Base-by-base conservation (phyloP, 2,113 vertebrate genomes). In the Perccottus glenii region DNA sequence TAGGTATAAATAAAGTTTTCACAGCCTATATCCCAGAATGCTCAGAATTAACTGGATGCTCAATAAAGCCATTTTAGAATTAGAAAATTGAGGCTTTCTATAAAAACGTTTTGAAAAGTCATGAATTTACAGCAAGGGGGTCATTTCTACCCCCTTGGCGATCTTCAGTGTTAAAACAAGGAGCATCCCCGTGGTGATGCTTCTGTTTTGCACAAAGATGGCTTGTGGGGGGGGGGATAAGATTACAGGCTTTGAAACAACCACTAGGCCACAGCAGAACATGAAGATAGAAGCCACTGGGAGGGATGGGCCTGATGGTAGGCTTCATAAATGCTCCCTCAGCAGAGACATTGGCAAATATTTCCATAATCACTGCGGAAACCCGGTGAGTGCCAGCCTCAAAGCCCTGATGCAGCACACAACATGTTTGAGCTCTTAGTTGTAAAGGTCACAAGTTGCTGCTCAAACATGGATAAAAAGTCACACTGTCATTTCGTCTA, bases 391-490 rank as follows among this genome's bases (percentile, higher is more conserved):
- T 83, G 75, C 60, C 61, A 71, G 72, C 60, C 65, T 48, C 56
- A 68, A 58, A 82, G 71, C 82, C 66, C 70, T 72, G 62, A 77
- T 78, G 79, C 73, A 76, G 65, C 80, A 45, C 70, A 68, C 71
- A 77, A 81, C 84, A 86, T 81, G 82, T 90, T 82, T 74, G 53
- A 85, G 85, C 81, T 89, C 72, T 86, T 73, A 81, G 78, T 73
- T 16, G 66, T 72, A 88, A 90, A 90, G 88, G 87, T 90, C 89
- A 89, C 56, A 43, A 2, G 61, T 81, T 70, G 73, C 76, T 82
- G 49, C 74, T 85, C 78, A 66, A 82, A 78, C 64, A 40, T 46
- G 40, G 73, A 87, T 67, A 79, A 80, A 85, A 86, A 85, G 80
- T 74, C 19, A 14, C 9, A n/a, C 70, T 85, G 85, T 86, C 77